Evolutionary conservation across 2,888 invertebrate genomes (phyloP), one percentile per base, ranked within the genome.

Genomic region (Apomyelois bistriatella): DNA sequence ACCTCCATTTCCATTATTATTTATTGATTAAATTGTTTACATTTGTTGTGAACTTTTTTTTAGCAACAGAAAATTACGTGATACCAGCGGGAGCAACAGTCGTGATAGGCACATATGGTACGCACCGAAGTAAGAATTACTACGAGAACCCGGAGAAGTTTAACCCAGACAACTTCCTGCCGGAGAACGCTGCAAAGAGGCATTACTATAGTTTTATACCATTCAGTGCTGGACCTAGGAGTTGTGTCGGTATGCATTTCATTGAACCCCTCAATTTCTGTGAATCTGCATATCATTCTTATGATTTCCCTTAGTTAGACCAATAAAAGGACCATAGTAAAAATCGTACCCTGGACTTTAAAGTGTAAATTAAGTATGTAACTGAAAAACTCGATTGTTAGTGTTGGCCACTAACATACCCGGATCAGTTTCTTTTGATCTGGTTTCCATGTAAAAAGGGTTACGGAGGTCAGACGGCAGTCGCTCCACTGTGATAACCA

Each of bases 181-280:
- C 95, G 0, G 95, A 95, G 72, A 92, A 92, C 48, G 92, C 93
- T 12, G 93, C 93, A 10, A 93, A 93, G 62, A 91, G 95, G 43
- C 95, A 95, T 65, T 95, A 95, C 72, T 95, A 95, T 73, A 93
- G 94, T 57, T 95, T 93, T 73, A 93, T 95, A 57, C 95, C 95
- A 0, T 95, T 95, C 90, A 95, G 94, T 54, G 95, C 95, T 48
- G 95, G 95, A 35, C 95, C 95, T 2, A 91, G 95, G 60, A 95
- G 95, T 64, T 95, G 95, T 72, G 95, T 95, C 13, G 95, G 93
- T 93, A 68, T 83, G 89, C 73, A 28, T n/a, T 30, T 49, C 7
- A 0, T 16, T 1, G 16, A 40, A 16, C 22, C 22, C 22, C 5
- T 22, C 5, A 5, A 22, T 22, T 5, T 22, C 5, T 22, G 5